A percentile compares a stretch with the other conserved stretches of the same genome.
Conservation (phyloP, 2,113 vertebrate genomes). For the Alosa alosa region DNA sequence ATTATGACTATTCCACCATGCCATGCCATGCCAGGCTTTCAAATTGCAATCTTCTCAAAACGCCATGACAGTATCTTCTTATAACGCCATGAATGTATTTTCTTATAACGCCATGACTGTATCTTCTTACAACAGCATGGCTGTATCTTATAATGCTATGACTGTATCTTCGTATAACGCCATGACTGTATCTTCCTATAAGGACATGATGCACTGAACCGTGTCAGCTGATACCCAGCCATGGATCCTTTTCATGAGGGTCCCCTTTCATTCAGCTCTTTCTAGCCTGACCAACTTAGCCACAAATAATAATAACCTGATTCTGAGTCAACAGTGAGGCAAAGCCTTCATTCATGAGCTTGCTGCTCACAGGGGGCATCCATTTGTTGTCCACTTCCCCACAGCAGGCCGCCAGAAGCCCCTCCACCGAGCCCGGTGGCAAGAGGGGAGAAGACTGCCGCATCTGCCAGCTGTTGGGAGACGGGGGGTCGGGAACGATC, state of each 20-base stretch:
- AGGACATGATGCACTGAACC: neutral
- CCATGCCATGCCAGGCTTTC: neutral
- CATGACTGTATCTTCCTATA: neutral
- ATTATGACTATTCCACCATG: neutral
- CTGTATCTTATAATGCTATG: neutral
- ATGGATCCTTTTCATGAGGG: neutral
- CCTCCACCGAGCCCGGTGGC: conserved; percentile 40
- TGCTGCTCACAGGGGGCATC: neutral
- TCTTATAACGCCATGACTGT: neutral
- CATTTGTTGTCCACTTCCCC: conserved; percentile 28
- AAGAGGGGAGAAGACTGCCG: conserved; percentile 27
- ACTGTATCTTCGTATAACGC: neutral
- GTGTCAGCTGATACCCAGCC: neutral
- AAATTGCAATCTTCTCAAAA: neutral
- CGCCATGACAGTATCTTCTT: neutral
- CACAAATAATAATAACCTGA: conserved; percentile 41
- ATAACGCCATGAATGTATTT: neutral
- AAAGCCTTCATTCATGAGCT: neutral
- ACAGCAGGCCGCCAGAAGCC: conserved; percentile 47
- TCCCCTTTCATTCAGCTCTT: neutral
- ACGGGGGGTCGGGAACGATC: neutral
- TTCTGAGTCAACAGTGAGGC: conserved; percentile 43
- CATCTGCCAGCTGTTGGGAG: conserved; percentile 51
- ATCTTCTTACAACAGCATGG: neutral
- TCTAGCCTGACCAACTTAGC: neutral